These are phyloP conservation scores for Stenotaenia linearis DNA, from an alignment of 2,888 invertebrate species.

Conservation along the genomic window DNA sequence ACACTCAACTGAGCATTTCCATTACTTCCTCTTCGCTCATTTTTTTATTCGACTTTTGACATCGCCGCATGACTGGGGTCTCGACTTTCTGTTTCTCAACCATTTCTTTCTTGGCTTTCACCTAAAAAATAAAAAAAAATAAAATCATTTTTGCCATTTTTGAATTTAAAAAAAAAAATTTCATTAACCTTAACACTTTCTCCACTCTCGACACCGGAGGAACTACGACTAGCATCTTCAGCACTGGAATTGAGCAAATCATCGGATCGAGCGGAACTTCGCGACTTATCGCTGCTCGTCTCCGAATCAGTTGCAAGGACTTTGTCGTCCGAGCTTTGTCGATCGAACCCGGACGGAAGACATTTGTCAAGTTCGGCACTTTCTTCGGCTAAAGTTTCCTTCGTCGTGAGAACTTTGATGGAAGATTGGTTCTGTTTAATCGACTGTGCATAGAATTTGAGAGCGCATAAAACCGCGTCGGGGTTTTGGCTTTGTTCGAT, in stretches of 20 bases:
- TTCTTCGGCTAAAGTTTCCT: slow-evolving; percentile 72
- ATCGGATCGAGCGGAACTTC: background rate
- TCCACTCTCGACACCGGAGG: background rate
- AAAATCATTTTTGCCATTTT: background rate
- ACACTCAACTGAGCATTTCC: slow-evolving; percentile 58
- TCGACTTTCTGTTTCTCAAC: slow-evolving; percentile 46
- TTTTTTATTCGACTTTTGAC: slow-evolving; percentile 48
- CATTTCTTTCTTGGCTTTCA: background rate
- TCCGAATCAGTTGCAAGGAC: background rate
- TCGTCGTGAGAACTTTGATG: slow-evolving; percentile 75
- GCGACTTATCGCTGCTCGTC: slow-evolving; percentile 24
- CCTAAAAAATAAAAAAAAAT: background rate
- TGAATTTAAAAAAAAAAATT: background rate
- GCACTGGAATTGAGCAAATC: background rate
- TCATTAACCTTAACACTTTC: background rate
- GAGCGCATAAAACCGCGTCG: slow-evolving; percentile 79
- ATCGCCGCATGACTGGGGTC: slow-evolving; percentile 55
- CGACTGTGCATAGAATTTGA: slow-evolving; percentile 82
- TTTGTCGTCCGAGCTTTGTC: background rate
- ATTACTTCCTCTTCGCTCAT: slow-evolving; percentile 69
- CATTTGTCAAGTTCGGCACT: background rate
- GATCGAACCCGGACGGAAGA: background rate
- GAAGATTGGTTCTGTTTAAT: slow-evolving; percentile 69
- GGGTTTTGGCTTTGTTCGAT: slow-evolving; percentile 86
- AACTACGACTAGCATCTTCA: background rate